phyloP scores from a whole-genome alignment of 1,140 invertebrate genomes.

The Aporrectodea caliginosa region DNA sequence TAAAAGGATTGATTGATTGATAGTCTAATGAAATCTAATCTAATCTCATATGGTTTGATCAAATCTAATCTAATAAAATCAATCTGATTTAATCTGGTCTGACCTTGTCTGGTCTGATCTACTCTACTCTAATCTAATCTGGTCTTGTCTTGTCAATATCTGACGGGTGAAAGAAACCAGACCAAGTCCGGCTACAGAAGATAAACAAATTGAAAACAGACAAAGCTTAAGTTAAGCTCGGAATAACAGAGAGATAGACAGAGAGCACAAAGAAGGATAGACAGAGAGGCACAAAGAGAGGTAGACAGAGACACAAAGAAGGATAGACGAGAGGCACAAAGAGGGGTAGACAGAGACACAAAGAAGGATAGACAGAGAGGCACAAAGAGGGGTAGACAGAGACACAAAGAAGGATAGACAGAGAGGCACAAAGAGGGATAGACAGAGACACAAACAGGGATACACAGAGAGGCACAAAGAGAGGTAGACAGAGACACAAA shows the following conservation, averaged over 20 bases:
- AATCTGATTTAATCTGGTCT: no score
- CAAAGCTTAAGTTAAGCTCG: no score
- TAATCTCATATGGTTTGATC: no score
- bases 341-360: background rate
- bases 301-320: background rate
- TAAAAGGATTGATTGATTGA: no score
- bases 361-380: background rate
- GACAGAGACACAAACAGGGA: background rate
- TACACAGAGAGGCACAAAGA: background rate
- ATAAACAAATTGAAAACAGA: no score
- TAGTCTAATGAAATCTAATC: no score
- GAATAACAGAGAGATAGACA: background rate
- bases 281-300: background rate
- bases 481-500: background rate
- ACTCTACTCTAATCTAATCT: background rate
- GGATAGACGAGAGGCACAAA: background rate
- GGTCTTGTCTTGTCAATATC: background rate
- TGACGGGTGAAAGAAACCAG: no score
- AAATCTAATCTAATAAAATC: no score
- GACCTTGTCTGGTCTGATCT: background rate
- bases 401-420: background rate
- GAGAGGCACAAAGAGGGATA: background rate
- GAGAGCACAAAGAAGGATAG: background rate
- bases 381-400: background rate
- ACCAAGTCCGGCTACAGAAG: no score